phyloP scores from a whole-genome alignment of 1,140 invertebrate species.

The Plutomurus gul region DNA sequence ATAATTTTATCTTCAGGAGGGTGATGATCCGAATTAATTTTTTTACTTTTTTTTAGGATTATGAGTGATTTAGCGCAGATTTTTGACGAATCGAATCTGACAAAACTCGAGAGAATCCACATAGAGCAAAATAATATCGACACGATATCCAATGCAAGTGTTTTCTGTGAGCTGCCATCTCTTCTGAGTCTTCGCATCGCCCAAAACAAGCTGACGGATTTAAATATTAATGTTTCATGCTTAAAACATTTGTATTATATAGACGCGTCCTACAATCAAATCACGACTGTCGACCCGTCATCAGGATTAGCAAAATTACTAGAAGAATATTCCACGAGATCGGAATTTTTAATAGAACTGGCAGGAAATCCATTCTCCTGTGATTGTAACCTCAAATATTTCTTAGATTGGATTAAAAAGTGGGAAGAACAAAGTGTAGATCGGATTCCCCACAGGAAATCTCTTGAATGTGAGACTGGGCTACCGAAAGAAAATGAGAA shows the following conservation, averaged over 20 bases:
- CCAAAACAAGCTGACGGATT: constrained; percentile 66
- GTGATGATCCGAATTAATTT: too few relatives aligned
- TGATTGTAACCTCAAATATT: constrained; percentile 66
- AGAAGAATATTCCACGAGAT: constrained; percentile 57
- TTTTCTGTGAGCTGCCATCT: constrained; percentile 73
- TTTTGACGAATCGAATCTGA: constrained; percentile 71
- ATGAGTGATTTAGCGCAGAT: constrained; percentile 67
- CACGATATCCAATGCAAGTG: constrained; percentile 61
- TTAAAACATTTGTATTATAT: constrained; percentile 69
- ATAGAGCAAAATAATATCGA: constrained; percentile 77
- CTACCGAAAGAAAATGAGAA: constrained; percentile 52
- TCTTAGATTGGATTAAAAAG: constrained; percentile 67
- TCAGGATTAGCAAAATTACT: constrained; percentile 68
- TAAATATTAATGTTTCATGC: constrained; percentile 70
- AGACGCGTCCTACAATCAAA: constrained; percentile 73
- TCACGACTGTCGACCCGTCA: constrained; percentile 63
- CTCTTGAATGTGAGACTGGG: constrained; percentile 56
- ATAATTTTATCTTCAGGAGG: too few relatives aligned
- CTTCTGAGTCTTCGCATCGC: constrained; percentile 72
- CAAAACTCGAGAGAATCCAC: constrained; percentile 71
- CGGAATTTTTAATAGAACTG: constrained; percentile 68
- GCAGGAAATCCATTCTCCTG: constrained; percentile 71
- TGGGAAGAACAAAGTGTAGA: constrained; percentile 65
- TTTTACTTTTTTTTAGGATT: constrained; percentile 63
- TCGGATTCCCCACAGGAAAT: constrained; percentile 60